These are phyloP conservation scores for Ochotona princeps DNA, from an alignment of 2,113 vertebrate species.

Conservation along the genomic window DNA sequence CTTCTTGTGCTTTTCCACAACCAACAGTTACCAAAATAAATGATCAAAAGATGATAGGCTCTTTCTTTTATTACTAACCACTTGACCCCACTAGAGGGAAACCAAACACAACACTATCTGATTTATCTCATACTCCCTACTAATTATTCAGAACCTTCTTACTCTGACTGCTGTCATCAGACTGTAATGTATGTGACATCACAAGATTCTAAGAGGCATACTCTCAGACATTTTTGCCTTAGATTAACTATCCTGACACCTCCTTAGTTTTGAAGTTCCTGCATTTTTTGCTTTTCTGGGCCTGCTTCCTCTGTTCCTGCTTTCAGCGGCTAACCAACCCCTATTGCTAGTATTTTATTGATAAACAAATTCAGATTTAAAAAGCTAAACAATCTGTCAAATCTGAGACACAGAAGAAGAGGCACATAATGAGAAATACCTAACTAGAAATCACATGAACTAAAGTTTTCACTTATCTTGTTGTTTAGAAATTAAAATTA, in stretches of 20 bases:
- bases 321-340: neutral
- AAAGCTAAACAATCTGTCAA: neutral
- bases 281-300: neutral
- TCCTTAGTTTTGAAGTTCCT: neutral
- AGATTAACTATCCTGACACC: neutral
- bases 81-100: neutral
- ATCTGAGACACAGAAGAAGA: too few relatives aligned
- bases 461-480: neutral
- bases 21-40: conserved; percentile 15
- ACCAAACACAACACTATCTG: neutral
- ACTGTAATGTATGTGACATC: too few relatives aligned
- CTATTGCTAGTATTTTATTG: neutral
- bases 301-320: neutral
- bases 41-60: neutral
- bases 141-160: neutral
- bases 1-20: neutral
- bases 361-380: neutral
- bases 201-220: neutral
- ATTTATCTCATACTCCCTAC: neutral
- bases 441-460: neutral
- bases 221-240: neutral
- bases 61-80: neutral
- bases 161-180: neutral
- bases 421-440: neutral
- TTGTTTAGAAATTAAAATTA: neutral